These are phyloP conservation scores for Parnassius apollo DNA, from an alignment of 2,888 invertebrate species.

Conservation along the genomic window DNA sequence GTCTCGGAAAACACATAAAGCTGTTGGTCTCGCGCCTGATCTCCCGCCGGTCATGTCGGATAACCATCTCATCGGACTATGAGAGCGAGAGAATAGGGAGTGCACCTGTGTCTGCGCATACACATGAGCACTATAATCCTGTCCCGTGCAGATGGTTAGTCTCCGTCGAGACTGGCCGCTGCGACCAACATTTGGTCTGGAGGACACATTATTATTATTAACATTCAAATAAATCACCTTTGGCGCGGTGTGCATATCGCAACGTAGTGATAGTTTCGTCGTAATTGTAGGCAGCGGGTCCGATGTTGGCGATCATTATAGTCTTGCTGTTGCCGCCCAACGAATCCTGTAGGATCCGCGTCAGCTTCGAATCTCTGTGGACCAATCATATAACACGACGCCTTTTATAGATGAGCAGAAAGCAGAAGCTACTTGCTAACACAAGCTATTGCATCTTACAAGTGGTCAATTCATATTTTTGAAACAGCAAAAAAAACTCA, in stretches of 20 bases:
- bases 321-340: constrained; percentile 99
- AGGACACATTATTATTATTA: neutral
- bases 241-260: constrained; percentile 97
- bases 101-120: no score
- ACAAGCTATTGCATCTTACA: constrained; percentile 18
- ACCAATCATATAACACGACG: constrained; percentile 1
- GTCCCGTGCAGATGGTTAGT: no score
- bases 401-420: constrained; percentile 5
- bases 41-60: neutral
- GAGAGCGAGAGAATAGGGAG: no score
- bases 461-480: neutral
- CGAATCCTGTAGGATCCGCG: constrained; percentile 97
- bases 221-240: constrained; percentile 66
- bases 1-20: no score
- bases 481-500: neutral
- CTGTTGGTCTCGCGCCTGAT: no score
- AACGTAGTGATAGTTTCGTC: constrained; percentile 98
- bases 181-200: no score
- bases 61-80: neutral
- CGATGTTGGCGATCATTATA: constrained; percentile 99
- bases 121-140: no score
- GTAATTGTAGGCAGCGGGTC: constrained; percentile 98
- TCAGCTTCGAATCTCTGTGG: constrained; percentile 95
- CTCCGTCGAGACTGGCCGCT: no score
- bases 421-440: constrained; percentile 10